A percentile compares a stretch with the other conserved stretches of the same genome.
Evolutionary conservation across 2,113 vertebrate species (phyloP).

Genomic region (Malurus alboscapulatus): DNA sequence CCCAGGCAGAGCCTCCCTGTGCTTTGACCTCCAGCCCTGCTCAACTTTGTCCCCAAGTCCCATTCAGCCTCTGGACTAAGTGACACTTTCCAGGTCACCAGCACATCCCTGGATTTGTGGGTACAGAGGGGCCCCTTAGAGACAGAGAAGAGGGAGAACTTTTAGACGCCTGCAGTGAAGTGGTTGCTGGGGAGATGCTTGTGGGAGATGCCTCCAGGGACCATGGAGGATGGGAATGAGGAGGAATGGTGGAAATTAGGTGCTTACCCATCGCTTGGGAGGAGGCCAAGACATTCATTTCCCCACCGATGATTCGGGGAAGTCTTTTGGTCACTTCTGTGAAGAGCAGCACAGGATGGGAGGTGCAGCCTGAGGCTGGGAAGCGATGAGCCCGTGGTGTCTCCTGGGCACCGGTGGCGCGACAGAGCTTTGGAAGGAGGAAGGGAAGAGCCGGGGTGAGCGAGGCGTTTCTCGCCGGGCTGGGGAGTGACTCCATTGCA

Average conservation of each 20-base stretch:
- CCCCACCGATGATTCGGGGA: background rate
- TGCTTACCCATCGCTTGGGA: background rate
- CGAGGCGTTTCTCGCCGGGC: background rate
- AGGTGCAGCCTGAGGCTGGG: background rate
- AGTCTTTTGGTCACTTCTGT: background rate
- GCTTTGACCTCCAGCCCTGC: background rate
- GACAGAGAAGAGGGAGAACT: background rate
- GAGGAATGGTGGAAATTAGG: background rate
- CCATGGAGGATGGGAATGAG: background rate
- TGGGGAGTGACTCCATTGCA: background rate
- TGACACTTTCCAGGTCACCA: background rate
- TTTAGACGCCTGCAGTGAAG: background rate
- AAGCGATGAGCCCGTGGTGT: background rate
- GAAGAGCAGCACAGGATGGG: constrained; percentile 8
- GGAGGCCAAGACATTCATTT: background rate
- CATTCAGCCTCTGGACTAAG: background rate
- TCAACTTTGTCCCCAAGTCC: background rate
- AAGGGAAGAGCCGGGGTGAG: background rate
- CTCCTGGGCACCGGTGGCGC: accelerated
- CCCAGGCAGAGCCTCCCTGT: background rate
- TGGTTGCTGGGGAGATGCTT: background rate
- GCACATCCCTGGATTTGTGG: accelerated
- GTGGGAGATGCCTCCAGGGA: background rate
- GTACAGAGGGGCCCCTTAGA: background rate
- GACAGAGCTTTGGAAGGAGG: background rate